Evolutionary conservation across 1,140 invertebrate species (phyloP).

Genomic region (Ladona fulva): DNA sequence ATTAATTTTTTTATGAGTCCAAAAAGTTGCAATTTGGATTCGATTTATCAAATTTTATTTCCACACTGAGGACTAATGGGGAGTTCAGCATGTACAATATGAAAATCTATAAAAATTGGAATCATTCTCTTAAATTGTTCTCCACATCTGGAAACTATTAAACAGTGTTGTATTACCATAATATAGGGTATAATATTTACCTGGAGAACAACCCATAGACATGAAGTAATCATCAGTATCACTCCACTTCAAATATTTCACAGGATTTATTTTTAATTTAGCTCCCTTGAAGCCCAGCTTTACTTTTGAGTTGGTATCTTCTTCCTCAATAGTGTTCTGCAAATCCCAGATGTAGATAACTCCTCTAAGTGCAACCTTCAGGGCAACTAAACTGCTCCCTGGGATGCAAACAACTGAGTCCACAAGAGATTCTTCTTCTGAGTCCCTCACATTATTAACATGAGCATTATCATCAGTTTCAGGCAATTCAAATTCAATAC

Average conservation of each 20-base stretch:
- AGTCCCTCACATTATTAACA: not conserved
- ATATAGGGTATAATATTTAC: slow-evolving; percentile 25
- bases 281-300: slow-evolving; percentile 22
- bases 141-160: too few relatives aligned
- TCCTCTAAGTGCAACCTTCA: slow-evolving; percentile 38
- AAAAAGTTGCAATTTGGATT: too few relatives aligned
- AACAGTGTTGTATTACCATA: too few relatives aligned
- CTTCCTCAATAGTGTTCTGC: slow-evolving; percentile 18
- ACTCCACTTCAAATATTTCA: slow-evolving; percentile 35
- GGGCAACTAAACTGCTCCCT: slow-evolving; percentile 31
- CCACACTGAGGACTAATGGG: too few relatives aligned
- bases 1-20: too few relatives aligned
- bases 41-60: too few relatives aligned
- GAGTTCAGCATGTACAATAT: too few relatives aligned
- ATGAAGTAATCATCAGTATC: slow-evolving; percentile 41
- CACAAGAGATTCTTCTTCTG: slow-evolving; percentile 23
- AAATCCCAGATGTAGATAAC: slow-evolving; percentile 34
- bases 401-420: slow-evolving; percentile 31
- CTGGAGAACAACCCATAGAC: slow-evolving; percentile 34
- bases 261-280: slow-evolving; percentile 19
- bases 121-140: too few relatives aligned
- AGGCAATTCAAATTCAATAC: slow-evolving; percentile 5
- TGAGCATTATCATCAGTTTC: slow-evolving; percentile 6
- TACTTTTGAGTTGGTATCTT: not conserved
- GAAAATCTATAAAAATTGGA: too few relatives aligned